Base-by-base conservation (phyloP, 2,113 vertebrate species). In the Triplophysa tibetana region DNA sequence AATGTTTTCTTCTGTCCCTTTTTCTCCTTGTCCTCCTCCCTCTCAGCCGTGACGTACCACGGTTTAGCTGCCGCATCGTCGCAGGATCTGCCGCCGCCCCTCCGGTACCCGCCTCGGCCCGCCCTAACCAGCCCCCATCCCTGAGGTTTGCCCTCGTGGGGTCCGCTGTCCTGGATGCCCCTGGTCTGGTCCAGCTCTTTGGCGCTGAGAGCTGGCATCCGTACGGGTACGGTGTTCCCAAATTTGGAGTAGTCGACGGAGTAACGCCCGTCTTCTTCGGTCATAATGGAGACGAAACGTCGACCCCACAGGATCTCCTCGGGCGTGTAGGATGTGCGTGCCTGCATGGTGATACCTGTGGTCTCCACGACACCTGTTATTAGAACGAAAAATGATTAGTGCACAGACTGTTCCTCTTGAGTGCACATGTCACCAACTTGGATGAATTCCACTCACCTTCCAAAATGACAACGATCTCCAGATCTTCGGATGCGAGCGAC, bases 221-320 rank as follows among this genome's bases (percentile, higher is more conserved):
- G 87, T 11, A 94, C 87, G 0, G 90, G 89, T 0, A 92, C 88
- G 0, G 94, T 95, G 85, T 95, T 95, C 6, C 94, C 94, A 1
- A 95, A 95, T 86, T 95, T 95, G n/a, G 93, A 94, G 85, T 95
- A 95, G 81, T 95, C 91, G 1, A 94, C 91, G 0, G 92, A 93
- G 86, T 94, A 94, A 0, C 91, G 89, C 0, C 90, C 90, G 2
- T 95, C 94, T 77, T 95, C 94, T 78, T 95, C 94, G 0, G 91
- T 91, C 17, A 95, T 89, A 74, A 95, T 93, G 84, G 94, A 93
- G 61, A 95, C 93, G 24, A 95, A 95, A n/a, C 94, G 92, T 9
- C 90, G 82, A 10, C 94, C 94, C 94, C 94, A 95, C 77, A 94
- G 85, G 83, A 95, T 95, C 90, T 95, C 94, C 29, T 95, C 94